Evolutionary conservation across 2,113 vertebrate species (phyloP).

Genomic region (Hylia prasina): DNA sequence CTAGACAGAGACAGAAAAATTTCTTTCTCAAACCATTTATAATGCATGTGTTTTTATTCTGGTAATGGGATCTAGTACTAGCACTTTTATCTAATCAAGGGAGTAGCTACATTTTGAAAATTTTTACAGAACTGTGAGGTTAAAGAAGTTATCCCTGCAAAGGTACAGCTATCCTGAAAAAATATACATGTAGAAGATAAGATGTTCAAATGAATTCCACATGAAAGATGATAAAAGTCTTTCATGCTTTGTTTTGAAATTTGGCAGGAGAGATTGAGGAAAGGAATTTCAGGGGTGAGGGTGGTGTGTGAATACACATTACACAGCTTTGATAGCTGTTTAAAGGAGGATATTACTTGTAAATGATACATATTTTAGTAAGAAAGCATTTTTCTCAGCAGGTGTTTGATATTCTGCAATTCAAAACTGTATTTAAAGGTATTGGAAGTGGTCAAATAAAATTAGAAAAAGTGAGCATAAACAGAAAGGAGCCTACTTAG

Average conservation of each 20-base stretch:
- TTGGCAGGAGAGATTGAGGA: background rate
- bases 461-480: background rate
- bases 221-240: background rate
- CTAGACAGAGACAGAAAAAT: background rate
- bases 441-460: background rate
- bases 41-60: background rate
- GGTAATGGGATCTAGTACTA: background rate
- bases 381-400: background rate
- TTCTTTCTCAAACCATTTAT: background rate
- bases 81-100: background rate
- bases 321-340: background rate
- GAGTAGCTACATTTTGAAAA: background rate
- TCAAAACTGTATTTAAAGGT: background rate
- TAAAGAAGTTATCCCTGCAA: background rate
- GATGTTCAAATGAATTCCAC: background rate
- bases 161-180: background rate
- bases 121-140: background rate
- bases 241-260: background rate
- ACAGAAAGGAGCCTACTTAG: background rate
- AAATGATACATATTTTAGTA: background rate
- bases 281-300: rapidly evolving
- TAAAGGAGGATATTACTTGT: background rate
- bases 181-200: background rate
- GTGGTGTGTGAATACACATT: background rate
- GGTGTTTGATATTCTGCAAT: background rate